Base-by-base conservation (phyloP, 2,113 vertebrate genomes). In the Podilymbus podiceps region DNA sequence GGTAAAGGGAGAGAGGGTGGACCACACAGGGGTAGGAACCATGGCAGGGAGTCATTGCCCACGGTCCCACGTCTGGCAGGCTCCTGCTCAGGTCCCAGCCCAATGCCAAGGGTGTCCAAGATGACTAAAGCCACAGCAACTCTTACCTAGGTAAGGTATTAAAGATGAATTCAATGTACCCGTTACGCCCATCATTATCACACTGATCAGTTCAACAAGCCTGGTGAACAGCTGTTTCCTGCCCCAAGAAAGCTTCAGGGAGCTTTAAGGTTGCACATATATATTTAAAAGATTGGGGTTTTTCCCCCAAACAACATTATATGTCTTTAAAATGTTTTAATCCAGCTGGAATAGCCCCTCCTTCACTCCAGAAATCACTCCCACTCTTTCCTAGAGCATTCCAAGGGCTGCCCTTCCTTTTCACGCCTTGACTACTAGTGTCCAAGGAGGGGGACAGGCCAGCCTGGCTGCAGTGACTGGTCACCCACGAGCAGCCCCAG, bases 61-160 rank as follows among this genome's bases (percentile, higher is more conserved):
- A 3, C 25, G 62, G 47, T 17, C 16, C n/a, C 0, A 0, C 30
- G 18, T n/a, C 12, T 46, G 52, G 16, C 0, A 1, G 24, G 42
- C 49, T 79, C 23, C 87, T 83, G 53, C 44, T 56, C 31, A 46
- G 50, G 40, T 40, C 40, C 42, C 46, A 66, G 35, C 6, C 31
- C 27, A 30, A 31, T 8, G 50, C 25, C 1, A 0, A 4, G 19
- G 40, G 8, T 1, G 1, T 12, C 35, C 23, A 90, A 67, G 66
- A 25, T 63, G 10, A 52, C 23, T 23, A 76, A 42, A 83, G 52
- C 40, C 49, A 44, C 22, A 24, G 49, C 1, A 2, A 40, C 47
- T 31, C 12, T 58, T 56, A 64, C 23, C 38, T 55, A 49, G 33
- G 38, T 25, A 25, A 81, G 49, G 15, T 11, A 53, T 52, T 62